A percentile compares a stretch with the other conserved stretches of the same genome.
Conservation (phyloP, 2,797 vertebrate genomes). For the Eulemur albifrons region DNA sequence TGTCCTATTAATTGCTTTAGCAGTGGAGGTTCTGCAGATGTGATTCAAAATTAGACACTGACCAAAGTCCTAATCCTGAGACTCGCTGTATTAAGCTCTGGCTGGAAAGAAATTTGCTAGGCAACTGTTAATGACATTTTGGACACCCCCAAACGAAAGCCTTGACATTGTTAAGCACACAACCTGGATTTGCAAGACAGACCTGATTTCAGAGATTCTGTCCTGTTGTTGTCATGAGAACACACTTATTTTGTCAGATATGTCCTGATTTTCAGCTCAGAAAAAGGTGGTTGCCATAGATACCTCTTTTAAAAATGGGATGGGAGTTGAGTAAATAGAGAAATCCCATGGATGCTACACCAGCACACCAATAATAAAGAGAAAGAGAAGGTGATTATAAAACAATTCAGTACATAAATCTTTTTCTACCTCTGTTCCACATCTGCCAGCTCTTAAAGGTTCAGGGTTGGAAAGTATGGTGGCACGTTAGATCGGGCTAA, state of each 20-base stretch:
- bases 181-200: constrained; percentile 18
- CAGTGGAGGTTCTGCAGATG: not conserved
- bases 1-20: not conserved
- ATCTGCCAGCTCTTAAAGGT: not conserved
- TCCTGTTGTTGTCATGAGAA: constrained; percentile 69
- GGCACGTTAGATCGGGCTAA: not conserved
- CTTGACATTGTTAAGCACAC: not conserved
- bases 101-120: not conserved
- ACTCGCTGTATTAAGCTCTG: not conserved
- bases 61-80: not conserved
- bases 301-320: constrained; percentile 54
- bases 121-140: constrained; percentile 9
- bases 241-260: constrained; percentile 53
- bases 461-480: not conserved
- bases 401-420: not conserved
- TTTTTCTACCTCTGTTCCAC: not conserved
- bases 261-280: constrained; percentile 63
- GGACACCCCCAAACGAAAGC: not conserved
- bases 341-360: not conserved
- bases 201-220: constrained; percentile 43
- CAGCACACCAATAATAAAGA: not conserved
- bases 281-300: constrained; percentile 71
- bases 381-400: not conserved
- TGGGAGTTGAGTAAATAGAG: not conserved
- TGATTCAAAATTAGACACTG: not conserved